phyloP scores from a whole-genome alignment of 37 sponge, comb jelly and placozoan species.

The Oopsacas minuta region DNA sequence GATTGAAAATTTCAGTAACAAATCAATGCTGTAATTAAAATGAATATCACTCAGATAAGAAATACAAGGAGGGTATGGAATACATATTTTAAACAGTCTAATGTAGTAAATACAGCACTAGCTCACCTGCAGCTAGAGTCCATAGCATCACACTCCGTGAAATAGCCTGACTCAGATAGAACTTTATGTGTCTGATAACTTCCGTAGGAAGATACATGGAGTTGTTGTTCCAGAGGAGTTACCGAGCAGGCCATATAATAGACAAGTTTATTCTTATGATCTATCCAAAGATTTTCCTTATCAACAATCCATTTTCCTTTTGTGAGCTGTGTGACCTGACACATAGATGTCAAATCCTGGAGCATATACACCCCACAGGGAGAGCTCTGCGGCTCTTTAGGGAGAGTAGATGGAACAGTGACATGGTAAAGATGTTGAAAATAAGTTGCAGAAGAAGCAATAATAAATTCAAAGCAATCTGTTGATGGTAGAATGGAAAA shows the following conservation, averaged over 20 bases:
- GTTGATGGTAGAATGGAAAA: not conserved
- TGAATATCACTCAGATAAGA: no score
- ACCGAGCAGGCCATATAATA: constrained; percentile 43
- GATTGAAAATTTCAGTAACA: not conserved
- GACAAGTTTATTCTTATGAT: constrained; percentile 27
- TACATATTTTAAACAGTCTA: no score
- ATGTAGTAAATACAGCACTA: not conserved
- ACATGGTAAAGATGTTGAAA: not conserved
- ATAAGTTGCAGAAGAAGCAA: not conserved
- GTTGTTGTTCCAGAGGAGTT: constrained; percentile 47
- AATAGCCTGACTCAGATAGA: constrained; percentile 30
- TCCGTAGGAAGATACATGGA: constrained; percentile 35
- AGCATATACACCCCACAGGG: not conserved
- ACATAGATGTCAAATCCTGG: not conserved
- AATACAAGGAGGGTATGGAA: no score
- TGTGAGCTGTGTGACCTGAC: constrained; percentile 2
- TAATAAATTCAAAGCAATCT: not conserved
- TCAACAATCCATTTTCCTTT: constrained; percentile 1
- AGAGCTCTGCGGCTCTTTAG: not conserved
- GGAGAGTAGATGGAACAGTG: not conserved
- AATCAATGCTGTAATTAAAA: no score
- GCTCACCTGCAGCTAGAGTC: not conserved
- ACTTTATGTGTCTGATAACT: constrained; percentile 12
- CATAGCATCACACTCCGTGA: not conserved
- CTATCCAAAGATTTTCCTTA: constrained; percentile 34